Percentiles rank a stretch among this genome's conserved stretches.
Evolutionary conservation across 2,888 invertebrate genomes (phyloP).

Genomic region (Scaptomyza tumidula): DNA sequence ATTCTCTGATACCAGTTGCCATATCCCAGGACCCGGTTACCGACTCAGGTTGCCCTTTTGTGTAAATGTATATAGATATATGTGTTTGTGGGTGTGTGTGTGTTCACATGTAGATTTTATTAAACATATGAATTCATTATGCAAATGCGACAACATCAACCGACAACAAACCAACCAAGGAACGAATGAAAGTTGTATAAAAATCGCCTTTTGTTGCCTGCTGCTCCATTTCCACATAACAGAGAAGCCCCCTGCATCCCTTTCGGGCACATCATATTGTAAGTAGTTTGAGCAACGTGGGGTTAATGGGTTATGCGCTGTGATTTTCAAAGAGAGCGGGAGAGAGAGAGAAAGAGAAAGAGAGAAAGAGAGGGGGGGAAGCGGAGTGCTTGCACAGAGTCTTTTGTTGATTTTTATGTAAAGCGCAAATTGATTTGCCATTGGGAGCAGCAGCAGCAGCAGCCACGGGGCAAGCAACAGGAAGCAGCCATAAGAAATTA

Average conservation of each 20-base stretch:
- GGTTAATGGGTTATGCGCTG: slow-evolving; percentile 76
- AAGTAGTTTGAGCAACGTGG: slow-evolving; percentile 62
- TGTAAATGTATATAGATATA: background rate
- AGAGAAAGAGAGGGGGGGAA: too few relatives aligned
- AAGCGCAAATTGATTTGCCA: slow-evolving; percentile 74
- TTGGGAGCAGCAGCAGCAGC: slow-evolving; percentile 45
- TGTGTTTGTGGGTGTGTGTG: slow-evolving; percentile 24
- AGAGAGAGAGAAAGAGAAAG: background rate
- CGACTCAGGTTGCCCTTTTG: slow-evolving; percentile 49
- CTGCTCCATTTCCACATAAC: slow-evolving; percentile 13
- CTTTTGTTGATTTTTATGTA: slow-evolving; percentile 74
- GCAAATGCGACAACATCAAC: slow-evolving; percentile 62
- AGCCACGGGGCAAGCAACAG: slow-evolving; percentile 8
- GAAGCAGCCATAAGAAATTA: slow-evolving; percentile 45
- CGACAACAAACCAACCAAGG: slow-evolving; percentile 19
- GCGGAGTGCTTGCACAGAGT: slow-evolving; percentile 23
- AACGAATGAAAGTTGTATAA: slow-evolving; percentile 62
- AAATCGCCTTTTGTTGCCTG: slow-evolving; percentile 61
- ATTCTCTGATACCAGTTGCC: slow-evolving; percentile 29
- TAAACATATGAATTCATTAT: slow-evolving; percentile 82
- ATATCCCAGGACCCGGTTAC: slow-evolving; percentile 17
- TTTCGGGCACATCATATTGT: slow-evolving; percentile 8
- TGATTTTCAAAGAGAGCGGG: slow-evolving; percentile 61
- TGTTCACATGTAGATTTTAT: slow-evolving; percentile 77
- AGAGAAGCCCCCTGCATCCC: background rate